These are phyloP conservation scores for Drosophila neocordata DNA, from an alignment of 1,140 invertebrate species.

Conservation along the genomic window DNA sequence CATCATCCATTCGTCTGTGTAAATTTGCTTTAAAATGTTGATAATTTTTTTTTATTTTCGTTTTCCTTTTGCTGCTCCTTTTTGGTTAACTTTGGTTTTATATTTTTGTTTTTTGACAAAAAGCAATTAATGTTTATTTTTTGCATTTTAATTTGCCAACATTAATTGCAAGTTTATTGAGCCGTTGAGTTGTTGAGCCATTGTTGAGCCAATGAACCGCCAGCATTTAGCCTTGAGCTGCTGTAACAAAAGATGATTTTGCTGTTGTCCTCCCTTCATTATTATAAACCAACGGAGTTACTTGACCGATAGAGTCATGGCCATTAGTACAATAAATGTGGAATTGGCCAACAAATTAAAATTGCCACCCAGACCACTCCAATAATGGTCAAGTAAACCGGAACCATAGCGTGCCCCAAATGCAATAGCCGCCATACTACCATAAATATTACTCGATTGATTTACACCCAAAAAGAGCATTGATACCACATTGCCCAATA, in stretches of 20 bases:
- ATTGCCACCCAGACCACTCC: constrained; percentile 47
- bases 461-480: constrained; percentile 72
- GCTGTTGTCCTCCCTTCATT: no score
- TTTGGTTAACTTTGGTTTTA: neutral
- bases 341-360: constrained; percentile 58
- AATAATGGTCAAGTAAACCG: constrained; percentile 59
- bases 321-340: constrained; percentile 57
- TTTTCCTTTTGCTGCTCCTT: neutral
- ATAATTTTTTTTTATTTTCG: neutral
- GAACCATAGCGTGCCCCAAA: constrained; percentile 62
- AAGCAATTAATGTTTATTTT: constrained; percentile 80
- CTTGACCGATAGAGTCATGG: constrained; percentile 57
- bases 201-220: constrained; percentile 68
- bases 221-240: constrained; percentile 57
- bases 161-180: constrained; percentile 82
- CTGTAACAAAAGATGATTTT: constrained; percentile 2
- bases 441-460: constrained; percentile 58
- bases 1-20: neutral
- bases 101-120: constrained; percentile 40
- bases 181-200: constrained; percentile 37
- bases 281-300: no score
- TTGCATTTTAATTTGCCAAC: constrained; percentile 81
- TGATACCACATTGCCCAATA: constrained; percentile 72
- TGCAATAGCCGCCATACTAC: constrained; percentile 59
- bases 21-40: neutral